These are phyloP conservation scores for Malacoctenus gilli DNA, from an alignment of 2,797 vertebrate genomes.

Conservation along the genomic window DNA sequence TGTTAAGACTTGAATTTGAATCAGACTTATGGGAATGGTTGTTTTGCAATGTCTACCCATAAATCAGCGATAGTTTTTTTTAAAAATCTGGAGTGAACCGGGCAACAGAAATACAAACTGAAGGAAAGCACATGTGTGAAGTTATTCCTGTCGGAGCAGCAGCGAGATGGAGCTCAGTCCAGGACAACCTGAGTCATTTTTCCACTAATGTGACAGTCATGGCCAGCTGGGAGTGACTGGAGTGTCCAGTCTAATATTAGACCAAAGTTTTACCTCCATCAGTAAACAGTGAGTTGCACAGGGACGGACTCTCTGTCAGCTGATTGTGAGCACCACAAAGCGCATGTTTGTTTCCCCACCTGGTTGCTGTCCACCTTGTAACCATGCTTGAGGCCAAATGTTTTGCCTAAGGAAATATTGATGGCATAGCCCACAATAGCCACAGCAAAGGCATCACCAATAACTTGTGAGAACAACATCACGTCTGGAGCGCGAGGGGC, in stretches of 20 bases:
- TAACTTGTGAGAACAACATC: conserved; percentile 77
- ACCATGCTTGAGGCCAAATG: conserved; percentile 90
- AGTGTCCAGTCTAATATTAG: conserved; percentile 31
- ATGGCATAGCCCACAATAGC: conserved; percentile 93
- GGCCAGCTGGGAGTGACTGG: not conserved
- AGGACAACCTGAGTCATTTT: not conserved
- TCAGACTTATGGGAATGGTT: no score
- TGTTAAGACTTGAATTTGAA: no score
- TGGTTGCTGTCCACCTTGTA: conserved; percentile 97
- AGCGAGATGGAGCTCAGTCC: no score
- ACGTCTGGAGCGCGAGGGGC: conserved; percentile 78
- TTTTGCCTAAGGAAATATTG: conserved; percentile 93
- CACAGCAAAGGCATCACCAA: conserved; percentile 89
- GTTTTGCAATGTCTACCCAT: no score
- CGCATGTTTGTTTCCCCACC: conserved; percentile 66
- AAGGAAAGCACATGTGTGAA: not conserved
- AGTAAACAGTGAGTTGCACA: conserved; percentile 16
- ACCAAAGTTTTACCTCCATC: not conserved
- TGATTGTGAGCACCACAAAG: conserved; percentile 5
- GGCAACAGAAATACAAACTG: no score
- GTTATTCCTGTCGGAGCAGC: not conserved
- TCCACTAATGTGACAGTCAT: no score
- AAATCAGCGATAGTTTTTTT: no score
- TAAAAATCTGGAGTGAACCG: no score
- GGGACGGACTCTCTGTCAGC: conserved; percentile 9